A percentile compares a stretch with the other conserved stretches of the same genome.
Conservation (phyloP, 2,888 invertebrate genomes). For the Leptothorax acervorum region DNA sequence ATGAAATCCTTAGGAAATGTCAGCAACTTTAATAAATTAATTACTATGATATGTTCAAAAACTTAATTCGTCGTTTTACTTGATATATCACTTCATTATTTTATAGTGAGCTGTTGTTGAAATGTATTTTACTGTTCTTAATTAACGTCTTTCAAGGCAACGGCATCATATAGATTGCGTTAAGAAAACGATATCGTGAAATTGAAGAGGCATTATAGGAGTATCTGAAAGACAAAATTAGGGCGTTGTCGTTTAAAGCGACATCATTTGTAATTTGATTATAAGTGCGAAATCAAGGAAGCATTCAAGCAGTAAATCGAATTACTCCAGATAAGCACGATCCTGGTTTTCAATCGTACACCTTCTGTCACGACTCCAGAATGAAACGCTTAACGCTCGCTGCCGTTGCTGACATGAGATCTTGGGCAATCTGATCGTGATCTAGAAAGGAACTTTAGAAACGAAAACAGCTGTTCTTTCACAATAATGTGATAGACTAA, state of each 20-base stretch:
- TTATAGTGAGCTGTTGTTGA: neutral
- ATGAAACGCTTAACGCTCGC: slow-evolving; percentile 20
- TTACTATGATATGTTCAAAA: neutral
- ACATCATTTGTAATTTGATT: slow-evolving; percentile 61
- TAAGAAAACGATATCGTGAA: slow-evolving; percentile 4
- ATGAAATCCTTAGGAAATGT: neutral
- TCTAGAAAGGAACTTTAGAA: slow-evolving; percentile 30
- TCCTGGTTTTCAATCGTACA: slow-evolving; percentile 8
- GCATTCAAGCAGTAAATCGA: slow-evolving; percentile 63
- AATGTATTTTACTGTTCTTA: neutral
- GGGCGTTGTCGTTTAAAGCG: slow-evolving; percentile 34
- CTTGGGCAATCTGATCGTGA: slow-evolving; percentile 13
- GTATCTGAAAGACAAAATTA: slow-evolving; percentile 58
- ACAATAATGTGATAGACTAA: neutral
- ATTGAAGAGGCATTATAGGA: slow-evolving; percentile 37
- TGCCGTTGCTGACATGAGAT: neutral
- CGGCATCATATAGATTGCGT: neutral
- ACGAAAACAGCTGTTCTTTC: slow-evolving; percentile 17
- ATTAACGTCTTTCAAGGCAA: neutral
- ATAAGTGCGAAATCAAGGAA: slow-evolving; percentile 69
- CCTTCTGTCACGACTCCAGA: neutral
- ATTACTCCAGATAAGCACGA: slow-evolving; percentile 60
- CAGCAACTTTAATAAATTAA: neutral
- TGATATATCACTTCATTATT: neutral
- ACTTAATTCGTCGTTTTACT: neutral